Conservation (phyloP, 2,113 vertebrate species). For the Mobula hypostoma region DNA sequence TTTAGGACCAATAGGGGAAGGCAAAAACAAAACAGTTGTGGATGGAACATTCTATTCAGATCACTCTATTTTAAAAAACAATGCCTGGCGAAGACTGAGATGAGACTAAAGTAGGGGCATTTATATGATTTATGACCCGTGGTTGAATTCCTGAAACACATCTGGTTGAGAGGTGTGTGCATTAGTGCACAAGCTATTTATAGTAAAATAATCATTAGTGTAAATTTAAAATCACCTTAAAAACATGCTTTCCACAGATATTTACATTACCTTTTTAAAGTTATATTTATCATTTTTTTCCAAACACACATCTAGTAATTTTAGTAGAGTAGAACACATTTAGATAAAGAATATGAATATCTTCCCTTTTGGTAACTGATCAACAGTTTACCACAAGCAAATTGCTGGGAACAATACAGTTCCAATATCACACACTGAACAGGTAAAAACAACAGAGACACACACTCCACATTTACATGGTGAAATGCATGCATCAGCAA, state of each 20-base stretch:
- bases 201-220: constrained; percentile 30
- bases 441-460: not conserved
- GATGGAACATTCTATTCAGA: not conserved
- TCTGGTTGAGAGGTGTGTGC: not conserved
- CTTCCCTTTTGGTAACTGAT: constrained; percentile 17
- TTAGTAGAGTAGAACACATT: not conserved
- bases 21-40: not conserved
- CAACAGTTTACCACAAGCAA: constrained; percentile 24
- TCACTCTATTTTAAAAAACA: not conserved
- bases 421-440: constrained; percentile 29
- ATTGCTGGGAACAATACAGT: not conserved
- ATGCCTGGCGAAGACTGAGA: not conserved
- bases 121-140: not conserved
- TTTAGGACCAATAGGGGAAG: not conserved
- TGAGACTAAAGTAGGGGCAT: not conserved
- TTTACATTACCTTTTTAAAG: constrained; percentile 23
- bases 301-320: not conserved
- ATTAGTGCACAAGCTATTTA: constrained; percentile 28
- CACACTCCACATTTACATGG: not conserved
- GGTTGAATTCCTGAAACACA: constrained; percentile 13
- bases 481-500: constrained; percentile 31
- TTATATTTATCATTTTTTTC: constrained; percentile 12
- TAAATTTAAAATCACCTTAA: constrained; percentile 30
- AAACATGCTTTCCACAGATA: constrained; percentile 30
- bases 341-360: constrained; percentile 27